phyloP scores from a whole-genome alignment of 2,888 invertebrate genomes.

The Cinara cedri region DNA sequence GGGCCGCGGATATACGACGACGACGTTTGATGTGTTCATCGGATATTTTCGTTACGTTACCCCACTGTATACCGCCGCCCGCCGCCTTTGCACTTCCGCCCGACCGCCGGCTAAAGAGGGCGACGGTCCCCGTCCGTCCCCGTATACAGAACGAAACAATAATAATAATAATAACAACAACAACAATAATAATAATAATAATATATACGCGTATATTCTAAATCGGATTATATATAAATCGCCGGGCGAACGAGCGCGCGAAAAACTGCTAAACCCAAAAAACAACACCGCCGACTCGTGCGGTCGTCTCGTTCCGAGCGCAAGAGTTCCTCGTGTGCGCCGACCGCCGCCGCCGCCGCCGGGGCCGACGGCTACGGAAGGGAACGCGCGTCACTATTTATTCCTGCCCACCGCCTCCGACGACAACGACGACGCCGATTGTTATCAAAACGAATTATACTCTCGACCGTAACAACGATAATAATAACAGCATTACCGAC shows the following conservation, averaged over 20 bases:
- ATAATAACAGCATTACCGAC: constrained; percentile 16
- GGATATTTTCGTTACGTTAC: constrained; percentile 41
- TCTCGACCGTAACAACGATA: background rate
- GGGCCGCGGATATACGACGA: background rate
- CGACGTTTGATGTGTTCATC: constrained; percentile 56
- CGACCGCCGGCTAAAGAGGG: background rate
- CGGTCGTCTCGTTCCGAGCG: constrained; percentile 14
- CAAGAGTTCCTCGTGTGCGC: background rate
- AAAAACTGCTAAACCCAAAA: constrained; percentile 50
- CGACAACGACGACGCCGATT: constrained; percentile 13
- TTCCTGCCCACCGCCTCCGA: background rate
- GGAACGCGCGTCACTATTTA: no score
- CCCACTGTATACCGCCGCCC: background rate
- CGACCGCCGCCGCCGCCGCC: background rate
- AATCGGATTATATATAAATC: constrained; percentile 45
- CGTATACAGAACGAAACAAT: background rate
- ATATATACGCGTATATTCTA: background rate
- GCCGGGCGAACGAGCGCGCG: background rate
- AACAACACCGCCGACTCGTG: constrained; percentile 36
- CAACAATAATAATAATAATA: constrained; percentile 19
- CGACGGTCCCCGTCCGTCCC: background rate
- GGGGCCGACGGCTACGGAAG: background rate
- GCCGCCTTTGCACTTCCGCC: background rate
- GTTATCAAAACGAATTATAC: constrained; percentile 52
- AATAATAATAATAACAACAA: constrained; percentile 13